These are phyloP conservation scores for Chloromyia formosa DNA, from an alignment of 2,888 invertebrate species.

Conservation along the genomic window DNA sequence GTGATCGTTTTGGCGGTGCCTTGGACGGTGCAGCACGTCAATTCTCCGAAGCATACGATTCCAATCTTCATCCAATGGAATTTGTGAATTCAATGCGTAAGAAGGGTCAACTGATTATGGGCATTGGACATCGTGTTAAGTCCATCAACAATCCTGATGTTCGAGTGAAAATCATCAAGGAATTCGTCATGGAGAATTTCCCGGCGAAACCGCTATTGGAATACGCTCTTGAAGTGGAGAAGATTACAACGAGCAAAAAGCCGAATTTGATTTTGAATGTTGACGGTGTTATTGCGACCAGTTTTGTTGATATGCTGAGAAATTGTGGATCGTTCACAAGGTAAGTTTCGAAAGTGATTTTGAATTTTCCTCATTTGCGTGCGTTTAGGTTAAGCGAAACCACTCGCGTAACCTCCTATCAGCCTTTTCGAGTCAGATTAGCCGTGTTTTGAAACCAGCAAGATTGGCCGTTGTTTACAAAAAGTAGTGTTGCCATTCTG, in stretches of 20 bases:
- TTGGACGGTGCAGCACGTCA: constrained; percentile 97
- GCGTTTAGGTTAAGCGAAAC: too few relatives aligned
- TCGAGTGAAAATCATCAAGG: constrained; percentile 95
- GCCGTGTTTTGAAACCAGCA: too few relatives aligned
- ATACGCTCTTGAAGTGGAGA: constrained; percentile 97
- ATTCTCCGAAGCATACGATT: constrained; percentile 96
- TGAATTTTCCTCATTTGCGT: too few relatives aligned
- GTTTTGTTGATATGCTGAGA: constrained; percentile 95
- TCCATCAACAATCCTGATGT: constrained; percentile 99
- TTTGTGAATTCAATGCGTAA: constrained; percentile 98
- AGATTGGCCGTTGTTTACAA: too few relatives aligned
- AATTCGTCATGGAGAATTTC: constrained; percentile 93
- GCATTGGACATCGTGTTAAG: constrained; percentile 93
- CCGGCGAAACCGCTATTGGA: constrained; percentile 93
- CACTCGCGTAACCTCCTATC: too few relatives aligned
- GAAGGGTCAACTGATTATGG: constrained; percentile 98
- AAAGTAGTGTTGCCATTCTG: too few relatives aligned
- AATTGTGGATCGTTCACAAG: constrained; percentile 94
- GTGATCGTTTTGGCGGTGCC: constrained; percentile 98
- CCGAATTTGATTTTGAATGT: constrained; percentile 99
- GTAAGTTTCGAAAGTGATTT: constrained; percentile 64
- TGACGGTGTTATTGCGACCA: constrained; percentile 97
- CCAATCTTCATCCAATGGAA: constrained; percentile 94
- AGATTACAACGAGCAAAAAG: constrained; percentile 98
- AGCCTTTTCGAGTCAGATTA: too few relatives aligned